Evolutionary conservation across 1,140 invertebrate genomes (phyloP), one percentile per base, ranked within the genome.

Genomic region (Fragariocoptes setiger): DNA sequence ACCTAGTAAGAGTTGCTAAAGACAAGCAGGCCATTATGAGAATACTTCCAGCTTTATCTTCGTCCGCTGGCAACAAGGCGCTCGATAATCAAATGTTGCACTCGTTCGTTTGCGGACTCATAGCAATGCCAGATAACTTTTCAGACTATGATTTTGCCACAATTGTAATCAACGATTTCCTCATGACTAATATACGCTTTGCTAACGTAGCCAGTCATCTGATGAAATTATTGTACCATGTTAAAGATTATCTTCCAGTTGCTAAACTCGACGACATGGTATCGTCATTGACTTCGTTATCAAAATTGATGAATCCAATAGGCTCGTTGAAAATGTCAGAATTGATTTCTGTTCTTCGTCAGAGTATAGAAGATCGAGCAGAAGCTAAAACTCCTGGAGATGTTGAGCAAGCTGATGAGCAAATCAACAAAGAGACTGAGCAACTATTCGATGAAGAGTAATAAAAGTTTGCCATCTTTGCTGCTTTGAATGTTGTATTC

Each of bases 61-160:
- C 42, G 50, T 86, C 78, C 57, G 77, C 85, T 54, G 75, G 74
- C 51, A 78, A 86, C 50, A 62, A 78, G 43, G 76, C 82, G 3
- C 88, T 82, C 58, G 79, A 86, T 56, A 83, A 92, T 64, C 82
- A 80, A 20, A 88, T 88, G 55, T 59, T 92, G 35, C 85, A 94
- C 61, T 77, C 76, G 19, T 59, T 90, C 42, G 76, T 88, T n/a
- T 72, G 76, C 1, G 55, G 78, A 31, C 62, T 94, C 1, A 74
- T 88, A 48, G 72, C 76, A 38, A 72, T 88, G 64, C 66, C 70
- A 2, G 85, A 92, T 48, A 83, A 90, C 56, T 92, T 92, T 56
- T 63, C 72, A 45, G 72, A 75, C 3, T 80, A 88, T 62, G 82
- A 88, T 47, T 90, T 90, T 53, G 90, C 82, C 59, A 83, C 78